Percentiles rank a stretch among this genome's conserved stretches.
phyloP scores from a whole-genome alignment of 23 tunicate genomes.

The Styela plicata region DNA sequence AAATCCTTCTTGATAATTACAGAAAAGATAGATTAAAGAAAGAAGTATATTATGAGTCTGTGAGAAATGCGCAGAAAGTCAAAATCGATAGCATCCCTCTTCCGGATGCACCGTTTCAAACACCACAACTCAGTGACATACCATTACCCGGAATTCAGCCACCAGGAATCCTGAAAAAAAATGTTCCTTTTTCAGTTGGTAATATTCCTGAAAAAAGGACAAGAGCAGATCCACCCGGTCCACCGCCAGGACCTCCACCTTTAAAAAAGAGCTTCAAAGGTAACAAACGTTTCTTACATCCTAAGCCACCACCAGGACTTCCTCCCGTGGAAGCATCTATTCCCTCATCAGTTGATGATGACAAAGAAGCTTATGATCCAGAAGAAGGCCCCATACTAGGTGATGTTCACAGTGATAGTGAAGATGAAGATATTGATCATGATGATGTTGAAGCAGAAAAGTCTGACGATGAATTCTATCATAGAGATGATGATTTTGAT shows the following conservation, averaged over 20 bases:
- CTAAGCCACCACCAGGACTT: constrained; percentile 28
- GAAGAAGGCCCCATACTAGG: constrained; percentile 44
- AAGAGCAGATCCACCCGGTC: constrained; percentile 53
- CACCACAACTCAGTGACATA: constrained; percentile 71
- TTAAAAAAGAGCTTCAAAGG: constrained; percentile 52
- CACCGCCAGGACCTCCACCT: constrained; percentile 90
- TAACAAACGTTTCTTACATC: background rate
- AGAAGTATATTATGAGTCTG: constrained; percentile 87
- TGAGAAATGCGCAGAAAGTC: constrained; percentile 78
- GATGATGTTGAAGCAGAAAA: constrained; percentile 50
- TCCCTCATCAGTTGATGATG: background rate
- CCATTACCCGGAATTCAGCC: constrained; percentile 93
- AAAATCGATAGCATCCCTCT: constrained; percentile 80
- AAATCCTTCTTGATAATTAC: constrained; percentile 55
- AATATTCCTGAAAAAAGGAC: constrained; percentile 2
- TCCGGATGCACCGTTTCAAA: constrained; percentile 85
- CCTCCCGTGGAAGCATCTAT: constrained; percentile 15
- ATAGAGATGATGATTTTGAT: constrained; percentile 13
- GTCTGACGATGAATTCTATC: constrained; percentile 51
- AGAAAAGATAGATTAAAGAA: constrained; percentile 56
- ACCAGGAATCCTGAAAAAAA: constrained; percentile 71
- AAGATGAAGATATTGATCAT: constrained; percentile 16
- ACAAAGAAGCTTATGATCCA: constrained; percentile 64
- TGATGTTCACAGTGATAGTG: constrained; percentile 16
- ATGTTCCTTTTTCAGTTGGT: constrained; percentile 48